Percentiles rank a stretch among this genome's conserved stretches.
Evolutionary conservation across 2,113 vertebrate species (phyloP).

Genomic region (Catharus fuscescens): DNA sequence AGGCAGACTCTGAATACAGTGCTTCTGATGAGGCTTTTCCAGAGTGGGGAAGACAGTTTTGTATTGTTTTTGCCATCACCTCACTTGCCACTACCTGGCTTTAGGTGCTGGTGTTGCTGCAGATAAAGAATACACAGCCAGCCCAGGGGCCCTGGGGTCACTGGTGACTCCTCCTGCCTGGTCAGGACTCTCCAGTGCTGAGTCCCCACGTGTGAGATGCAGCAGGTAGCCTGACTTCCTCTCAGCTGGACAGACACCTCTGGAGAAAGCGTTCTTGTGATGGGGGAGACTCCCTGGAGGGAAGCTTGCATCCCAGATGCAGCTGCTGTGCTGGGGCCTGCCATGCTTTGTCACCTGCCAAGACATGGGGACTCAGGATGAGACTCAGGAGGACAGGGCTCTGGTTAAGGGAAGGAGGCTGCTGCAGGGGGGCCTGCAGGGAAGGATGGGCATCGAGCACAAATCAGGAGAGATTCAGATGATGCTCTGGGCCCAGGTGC

Average conservation of each 20-base stretch:
- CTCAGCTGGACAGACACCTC: neutral
- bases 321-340: neutral
- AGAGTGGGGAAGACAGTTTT: neutral
- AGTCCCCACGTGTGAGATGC: neutral
- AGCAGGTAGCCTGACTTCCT: neutral
- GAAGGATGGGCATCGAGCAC: neutral
- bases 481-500: neutral
- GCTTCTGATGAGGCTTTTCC: neutral
- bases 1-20: neutral
- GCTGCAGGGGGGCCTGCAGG: fast-evolving
- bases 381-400: neutral
- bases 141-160: neutral
- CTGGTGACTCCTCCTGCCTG: neutral
- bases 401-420: neutral
- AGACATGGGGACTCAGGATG: fast-evolving
- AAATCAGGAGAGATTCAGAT: neutral
- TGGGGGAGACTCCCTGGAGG: neutral
- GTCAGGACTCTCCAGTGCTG: neutral
- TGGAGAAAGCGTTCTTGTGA: neutral
- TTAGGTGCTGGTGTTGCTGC: neutral
- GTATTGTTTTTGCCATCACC: neutral
- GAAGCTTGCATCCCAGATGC: neutral
- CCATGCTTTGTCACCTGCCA: neutral
- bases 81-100: neutral
- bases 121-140: fast-evolving